phyloP scores from a whole-genome alignment of 2,113 vertebrate genomes.

The Megalops atlanticus region DNA sequence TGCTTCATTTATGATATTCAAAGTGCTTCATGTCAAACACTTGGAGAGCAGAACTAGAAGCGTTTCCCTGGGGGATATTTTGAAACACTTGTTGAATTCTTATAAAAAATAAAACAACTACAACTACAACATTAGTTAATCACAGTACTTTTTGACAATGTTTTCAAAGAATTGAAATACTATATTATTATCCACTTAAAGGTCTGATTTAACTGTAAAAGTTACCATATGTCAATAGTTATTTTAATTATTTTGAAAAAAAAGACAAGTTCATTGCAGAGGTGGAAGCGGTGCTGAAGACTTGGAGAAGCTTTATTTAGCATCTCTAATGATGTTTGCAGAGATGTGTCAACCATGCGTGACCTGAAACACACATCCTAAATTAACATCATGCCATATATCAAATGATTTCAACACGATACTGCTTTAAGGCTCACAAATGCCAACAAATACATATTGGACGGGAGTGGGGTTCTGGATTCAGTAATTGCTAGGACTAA shows the following conservation, averaged over 20 bases:
- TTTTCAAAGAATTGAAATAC: background rate
- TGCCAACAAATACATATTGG: constrained; percentile 80
- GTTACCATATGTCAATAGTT: background rate
- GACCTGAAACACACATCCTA: constrained; percentile 78
- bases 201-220: background rate
- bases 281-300: constrained; percentile 81
- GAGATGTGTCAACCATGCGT: constrained; percentile 75
- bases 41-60: no score
- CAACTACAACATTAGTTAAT: no score
- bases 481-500: constrained; percentile 79
- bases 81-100: no score
- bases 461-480: constrained; percentile 78
- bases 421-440: constrained; percentile 82
- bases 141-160: no score
- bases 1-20: background rate
- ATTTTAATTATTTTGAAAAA: background rate
- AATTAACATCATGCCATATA: constrained; percentile 83
- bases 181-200: background rate
- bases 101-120: no score
- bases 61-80: no score
- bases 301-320: constrained; percentile 49
- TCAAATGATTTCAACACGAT: constrained; percentile 84
- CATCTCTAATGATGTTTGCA: constrained; percentile 50
- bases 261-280: constrained; percentile 84
- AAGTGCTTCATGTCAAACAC: background rate